phyloP scores from a whole-genome alignment of 2,888 invertebrate species.

The Protodeltote pygarga region DNA sequence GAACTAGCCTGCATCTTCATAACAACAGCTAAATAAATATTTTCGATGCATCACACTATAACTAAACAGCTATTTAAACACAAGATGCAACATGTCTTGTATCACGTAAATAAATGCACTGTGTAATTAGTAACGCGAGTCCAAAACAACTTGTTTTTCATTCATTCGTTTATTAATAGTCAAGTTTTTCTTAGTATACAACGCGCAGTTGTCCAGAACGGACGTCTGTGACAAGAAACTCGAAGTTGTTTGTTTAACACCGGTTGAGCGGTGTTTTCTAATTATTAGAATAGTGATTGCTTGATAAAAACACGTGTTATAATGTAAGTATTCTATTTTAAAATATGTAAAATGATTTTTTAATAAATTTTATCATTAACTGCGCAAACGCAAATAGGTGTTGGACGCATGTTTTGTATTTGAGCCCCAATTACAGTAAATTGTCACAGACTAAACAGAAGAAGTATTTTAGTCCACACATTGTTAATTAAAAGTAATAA shows the following conservation, averaged over 20 bases:
- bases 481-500: no score
- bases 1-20: no score
- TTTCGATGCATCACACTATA: constrained; percentile 1
- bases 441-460: no score
- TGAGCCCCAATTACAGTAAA: no score
- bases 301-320: constrained; percentile 8
- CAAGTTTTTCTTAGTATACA: constrained; percentile 8
- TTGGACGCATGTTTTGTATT: no score
- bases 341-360: no score
- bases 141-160: constrained; percentile 6
- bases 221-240: not conserved
- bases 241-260: not conserved
- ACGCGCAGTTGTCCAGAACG: constrained; percentile 4
- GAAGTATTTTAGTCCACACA: no score
- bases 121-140: no score
- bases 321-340: constrained; percentile 12
- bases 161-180: not conserved
- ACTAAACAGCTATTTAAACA: no score
- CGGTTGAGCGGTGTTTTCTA: constrained; percentile 11
- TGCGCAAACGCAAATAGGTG: no score
- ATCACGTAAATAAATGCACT: constrained; percentile 1
- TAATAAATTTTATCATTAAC: no score
- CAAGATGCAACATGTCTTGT: no score
- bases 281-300: constrained; percentile 22
- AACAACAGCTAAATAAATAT: not conserved